Evolutionary conservation across 2,888 invertebrate genomes (phyloP), one percentile per base, ranked within the genome.

Genomic region (Asteroscopus sphinx): DNA sequence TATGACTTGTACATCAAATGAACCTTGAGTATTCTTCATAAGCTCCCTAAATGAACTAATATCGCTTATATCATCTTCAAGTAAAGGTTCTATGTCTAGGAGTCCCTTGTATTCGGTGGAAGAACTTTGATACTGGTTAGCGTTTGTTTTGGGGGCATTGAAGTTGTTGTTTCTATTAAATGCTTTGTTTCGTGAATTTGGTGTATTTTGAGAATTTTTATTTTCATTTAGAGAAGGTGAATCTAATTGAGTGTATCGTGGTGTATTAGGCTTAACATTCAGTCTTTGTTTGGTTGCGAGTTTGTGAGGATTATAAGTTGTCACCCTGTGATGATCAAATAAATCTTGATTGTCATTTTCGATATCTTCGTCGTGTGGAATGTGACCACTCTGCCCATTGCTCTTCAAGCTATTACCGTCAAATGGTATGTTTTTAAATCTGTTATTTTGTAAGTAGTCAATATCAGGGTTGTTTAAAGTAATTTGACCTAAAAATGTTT

Each of bases 401-500:
- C 85, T 92, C 77, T 94, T 94, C 42, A 94, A 81, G 59, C 94
- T 94, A 58, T 94, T 94, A n/a, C 89, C 87, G 77, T 94, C 93
- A 71, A 94, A 94, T 36, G 91, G 93, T 69, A 92, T 85, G 71
- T 89, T 93, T 77, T 93, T 93, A 74, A 92, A 94, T 71, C 93
- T 86, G 66, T 74, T 92, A 57, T 92, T 91, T 81, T 93, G 90
- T 62, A 92, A 82, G 68, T 91, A 92, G 66, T 94, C 92, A 57
- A 94, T 92, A 76, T 95, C 95, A 12, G 95, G 95, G 82, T 95
- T 95, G 76, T 95, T 95, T 56, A 96, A 88, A 13, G 95, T 95
- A 40, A 95, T 95, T 89, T 96, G 95, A 7, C 95, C 95, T 56
- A 96, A 85, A 82, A 96, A 96, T 35, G 95, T 95, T 90, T 96